Percentiles rank a stretch among this genome's conserved stretches.
These are phyloP conservation scores for Dasyprocta punctata DNA, from an alignment of 2,113 vertebrate species.

Conservation along the genomic window DNA sequence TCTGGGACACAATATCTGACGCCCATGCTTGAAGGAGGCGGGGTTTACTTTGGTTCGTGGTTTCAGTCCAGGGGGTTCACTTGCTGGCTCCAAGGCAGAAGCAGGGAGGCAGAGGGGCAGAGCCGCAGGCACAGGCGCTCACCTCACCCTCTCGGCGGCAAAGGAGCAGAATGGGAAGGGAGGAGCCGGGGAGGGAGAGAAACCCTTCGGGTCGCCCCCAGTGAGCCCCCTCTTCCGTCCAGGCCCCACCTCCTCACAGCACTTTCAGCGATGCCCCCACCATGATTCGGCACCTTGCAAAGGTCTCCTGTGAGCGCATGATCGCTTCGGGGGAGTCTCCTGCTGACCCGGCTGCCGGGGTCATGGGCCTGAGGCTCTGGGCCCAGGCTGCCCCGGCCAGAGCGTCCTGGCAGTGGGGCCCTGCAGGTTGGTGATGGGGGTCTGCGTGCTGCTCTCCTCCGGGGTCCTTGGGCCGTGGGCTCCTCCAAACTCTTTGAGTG, in stretches of 20 bases:
- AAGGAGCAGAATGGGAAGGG: background rate
- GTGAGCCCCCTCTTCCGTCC: background rate
- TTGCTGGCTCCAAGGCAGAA: background rate
- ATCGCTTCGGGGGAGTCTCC: background rate
- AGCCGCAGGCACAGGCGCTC: background rate
- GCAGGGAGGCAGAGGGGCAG: background rate
- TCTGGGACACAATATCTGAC: background rate
- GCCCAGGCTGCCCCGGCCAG: background rate
- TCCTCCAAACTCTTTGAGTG: background rate
- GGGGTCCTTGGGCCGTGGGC: background rate
- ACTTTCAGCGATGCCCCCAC: background rate
- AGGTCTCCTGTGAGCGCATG: background rate
- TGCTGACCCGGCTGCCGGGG: fast-evolving
- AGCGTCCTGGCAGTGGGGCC: background rate
- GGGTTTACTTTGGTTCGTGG: background rate
- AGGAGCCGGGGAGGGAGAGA: background rate
- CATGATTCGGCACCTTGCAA: background rate
- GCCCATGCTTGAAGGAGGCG: background rate
- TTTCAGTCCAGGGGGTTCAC: background rate
- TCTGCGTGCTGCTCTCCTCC: fast-evolving
- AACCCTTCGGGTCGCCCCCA: background rate
- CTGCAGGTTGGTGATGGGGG: background rate
- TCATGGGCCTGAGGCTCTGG: background rate
- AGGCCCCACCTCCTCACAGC: background rate
- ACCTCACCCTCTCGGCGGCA: fast-evolving